Base-by-base conservation (phyloP, 1,140 invertebrate genomes). In the Drosophila melanica region DNA sequence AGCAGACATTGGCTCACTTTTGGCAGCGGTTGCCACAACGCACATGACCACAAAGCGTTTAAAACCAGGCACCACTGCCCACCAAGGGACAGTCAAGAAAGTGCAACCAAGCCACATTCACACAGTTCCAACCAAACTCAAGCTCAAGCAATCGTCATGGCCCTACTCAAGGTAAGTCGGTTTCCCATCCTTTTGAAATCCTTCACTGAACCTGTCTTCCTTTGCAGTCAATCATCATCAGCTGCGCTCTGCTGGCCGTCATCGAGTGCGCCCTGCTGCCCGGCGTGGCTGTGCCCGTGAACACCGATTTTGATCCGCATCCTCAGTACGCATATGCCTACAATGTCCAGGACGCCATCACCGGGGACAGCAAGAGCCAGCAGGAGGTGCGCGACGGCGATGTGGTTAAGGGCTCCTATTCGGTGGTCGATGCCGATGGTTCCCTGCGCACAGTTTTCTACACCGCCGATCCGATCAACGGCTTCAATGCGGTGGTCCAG, bases 241-340 rank as follows among this genome's bases (percentile, higher is more conserved):
- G 76, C 62, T 91, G 74, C 60, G 84, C 76, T 9, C 42, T 91
- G n/a, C 44, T 90, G 5, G 74, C 81, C 14, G 65, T 65, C 35
- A 77, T 85, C 8, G 80, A 90, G 35, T 82, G 90, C 27, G 90
- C 72, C 3, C 78, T 89, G 54, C 41, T 86, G 1, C 77, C 81
- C 1, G 77, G 90, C 0, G 73, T 92, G 0, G 81, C 81, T 2
- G 33, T 92, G 0, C 85, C 81, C 3, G 33, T 91, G 1, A 90
- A 91, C 68, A 93, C 93, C 18, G 93, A 94, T 69, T 93, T 93
- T 73, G 93, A 94, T 79, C 92, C 94, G 4, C 82, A 93, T 79
- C 94, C 94, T 1, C 93, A 94, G 69, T 95, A 94, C 82, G 92
- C 93, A 69, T 95, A 94, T 53, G 93, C 93, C 54, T 95, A 95